Evolutionary conservation across 2,888 invertebrate species (phyloP), one percentile per base, ranked within the genome.

Genomic region (Ophion slaviceki): DNA sequence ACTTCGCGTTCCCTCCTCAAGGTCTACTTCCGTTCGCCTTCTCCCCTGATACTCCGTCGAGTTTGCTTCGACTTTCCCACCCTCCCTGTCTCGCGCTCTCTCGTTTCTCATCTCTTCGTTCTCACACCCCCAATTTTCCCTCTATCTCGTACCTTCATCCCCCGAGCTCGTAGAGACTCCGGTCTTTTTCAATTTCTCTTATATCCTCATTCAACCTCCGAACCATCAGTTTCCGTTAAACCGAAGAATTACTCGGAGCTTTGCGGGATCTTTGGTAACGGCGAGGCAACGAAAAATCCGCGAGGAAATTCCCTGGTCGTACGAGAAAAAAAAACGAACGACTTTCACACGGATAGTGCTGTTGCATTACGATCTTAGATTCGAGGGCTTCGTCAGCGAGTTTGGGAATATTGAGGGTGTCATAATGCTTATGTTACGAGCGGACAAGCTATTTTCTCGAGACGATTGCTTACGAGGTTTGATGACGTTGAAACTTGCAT

Each of bases 121-220:
- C 53, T 17, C 17, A 68, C 64, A 75, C 67, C 74, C 28, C 82
- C 81, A 61, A 72, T 80, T 74, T 74, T 67, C 45, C 67, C 32
- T 59, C 77, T 28, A 17, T n/a, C 28, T 32, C 74, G 70, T 61
- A 74, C 84, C 79, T 85, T 81, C 82, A 80, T 84, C 85, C 79
- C 53, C 74, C 47, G 71, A 57, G 53, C 68, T 68, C 64, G 17
- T 8, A 67, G 67, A 71, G 72, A 77, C 76, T 66, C 62, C 75
- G 82, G 72, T 75, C 80, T 81, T 87, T 86, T 86, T 83, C 87
- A 81, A 79, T 88, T 86, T 87, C 82, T 74, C 80, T 80, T 78
- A 74, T 82, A 79, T 80, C 70, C 62, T 76, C 75, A 61, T 75
- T 32, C 67, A 62, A 10, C 17, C 74, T 77, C 45, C 71, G 70